Conservation (phyloP, 2,888 invertebrate species). For the Imbricaverruca yamaguchii region DNA sequence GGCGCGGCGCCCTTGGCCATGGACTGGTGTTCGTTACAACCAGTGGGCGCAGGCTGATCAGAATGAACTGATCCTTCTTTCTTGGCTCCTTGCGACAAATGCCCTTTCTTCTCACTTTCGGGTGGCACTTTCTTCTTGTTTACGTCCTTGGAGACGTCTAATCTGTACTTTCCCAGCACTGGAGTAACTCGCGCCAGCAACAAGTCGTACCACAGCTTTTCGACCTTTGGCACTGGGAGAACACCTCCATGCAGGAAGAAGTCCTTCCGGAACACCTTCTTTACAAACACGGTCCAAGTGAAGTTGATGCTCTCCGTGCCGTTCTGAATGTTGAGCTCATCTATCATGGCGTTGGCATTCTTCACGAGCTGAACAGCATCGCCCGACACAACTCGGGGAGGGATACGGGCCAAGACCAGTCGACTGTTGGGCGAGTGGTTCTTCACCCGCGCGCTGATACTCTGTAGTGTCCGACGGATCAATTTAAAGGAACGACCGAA, state of each 20-base stretch:
- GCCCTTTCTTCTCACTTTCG: too few species aligned
- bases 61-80: not conserved
- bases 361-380: not conserved
- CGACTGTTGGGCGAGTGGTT: not conserved
- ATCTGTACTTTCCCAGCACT: too few species aligned
- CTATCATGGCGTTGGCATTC: not conserved
- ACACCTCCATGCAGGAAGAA: not conserved
- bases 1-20: too few species aligned
- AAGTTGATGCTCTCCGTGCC: not conserved
- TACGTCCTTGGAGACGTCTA: too few species aligned
- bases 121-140: too few species aligned
- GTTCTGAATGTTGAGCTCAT: not conserved
- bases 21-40: too few species aligned
- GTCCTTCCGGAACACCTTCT: not conserved
- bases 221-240: not conserved
- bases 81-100: too few species aligned
- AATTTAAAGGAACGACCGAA: not conserved
- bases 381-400: not conserved
- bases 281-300: not conserved
- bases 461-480: not conserved
- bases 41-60: too few species aligned
- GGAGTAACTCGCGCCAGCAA: not conserved
- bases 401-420: not conserved
- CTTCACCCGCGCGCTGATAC: not conserved
- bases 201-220: not conserved